Evolutionary conservation across 2,888 invertebrate genomes (phyloP).

Genomic region (Tinea pellionella): DNA sequence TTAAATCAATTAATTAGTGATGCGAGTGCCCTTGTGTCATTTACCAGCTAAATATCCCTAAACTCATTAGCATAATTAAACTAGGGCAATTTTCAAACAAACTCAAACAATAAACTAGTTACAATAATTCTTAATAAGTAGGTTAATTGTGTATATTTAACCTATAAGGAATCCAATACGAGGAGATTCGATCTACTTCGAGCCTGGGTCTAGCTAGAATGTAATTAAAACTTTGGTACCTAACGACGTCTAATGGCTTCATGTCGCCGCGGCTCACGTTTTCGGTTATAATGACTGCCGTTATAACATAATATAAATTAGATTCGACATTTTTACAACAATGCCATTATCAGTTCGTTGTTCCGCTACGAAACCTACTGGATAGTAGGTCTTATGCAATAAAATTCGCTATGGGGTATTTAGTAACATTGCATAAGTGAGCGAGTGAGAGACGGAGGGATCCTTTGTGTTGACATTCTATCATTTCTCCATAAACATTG

Average conservation of each 20-base stretch:
- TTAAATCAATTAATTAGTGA: too few species aligned
- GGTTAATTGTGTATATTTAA: neutral
- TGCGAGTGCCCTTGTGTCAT: too few species aligned
- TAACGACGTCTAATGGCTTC: slow-evolving; percentile 6
- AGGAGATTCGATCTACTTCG: neutral
- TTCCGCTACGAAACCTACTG: neutral
- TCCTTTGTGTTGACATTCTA: slow-evolving; percentile 2
- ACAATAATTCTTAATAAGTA: neutral
- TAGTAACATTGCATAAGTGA: neutral
- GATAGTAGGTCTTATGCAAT: neutral
- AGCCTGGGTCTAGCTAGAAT: neutral
- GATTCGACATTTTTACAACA: neutral
- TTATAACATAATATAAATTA: neutral
- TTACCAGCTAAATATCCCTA: neutral
- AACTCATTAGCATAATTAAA: neutral
- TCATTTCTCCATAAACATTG: slow-evolving; percentile 17
- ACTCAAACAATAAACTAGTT: neutral
- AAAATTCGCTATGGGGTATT: neutral
- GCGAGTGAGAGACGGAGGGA: neutral
- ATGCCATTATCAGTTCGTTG: neutral
- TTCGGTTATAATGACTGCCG: neutral
- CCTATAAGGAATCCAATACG: neutral
- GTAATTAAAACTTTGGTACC: slow-evolving; percentile 2
- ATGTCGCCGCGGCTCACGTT: neutral
- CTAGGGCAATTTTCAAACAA: neutral